Conservation (phyloP, 2,888 invertebrate genomes). For the Fragum sueziense region DNA sequence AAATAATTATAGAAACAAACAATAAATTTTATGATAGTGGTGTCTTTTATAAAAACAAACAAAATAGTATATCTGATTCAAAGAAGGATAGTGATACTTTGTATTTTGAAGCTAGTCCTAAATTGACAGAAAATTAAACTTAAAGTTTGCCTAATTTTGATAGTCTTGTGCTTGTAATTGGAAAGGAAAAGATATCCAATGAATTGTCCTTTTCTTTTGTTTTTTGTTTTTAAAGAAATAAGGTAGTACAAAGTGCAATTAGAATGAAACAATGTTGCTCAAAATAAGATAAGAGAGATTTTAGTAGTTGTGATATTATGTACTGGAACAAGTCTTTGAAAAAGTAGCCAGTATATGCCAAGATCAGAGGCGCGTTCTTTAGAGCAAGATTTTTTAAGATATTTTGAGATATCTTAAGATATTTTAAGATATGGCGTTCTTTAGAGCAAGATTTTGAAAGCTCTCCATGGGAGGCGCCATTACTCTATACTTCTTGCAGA, state of each 20-base stretch:
- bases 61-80: not conserved
- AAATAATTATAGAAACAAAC: not conserved
- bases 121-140: not conserved
- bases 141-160: not conserved
- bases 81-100: not conserved
- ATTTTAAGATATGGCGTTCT: too few relatives aligned
- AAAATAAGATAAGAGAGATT: not conserved
- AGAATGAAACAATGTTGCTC: not conserved
- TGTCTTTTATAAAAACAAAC: not conserved
- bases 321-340: too few relatives aligned
- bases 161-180: not conserved
- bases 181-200: not conserved
- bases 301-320: too few relatives aligned
- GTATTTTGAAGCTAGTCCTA: not conserved
- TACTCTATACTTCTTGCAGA: too few relatives aligned
- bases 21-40: not conserved
- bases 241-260: not conserved
- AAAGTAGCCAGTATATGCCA: too few relatives aligned
- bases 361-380: too few relatives aligned
- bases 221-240: not conserved
- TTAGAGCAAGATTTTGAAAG: too few relatives aligned
- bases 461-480: too few relatives aligned
- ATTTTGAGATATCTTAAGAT: too few relatives aligned
- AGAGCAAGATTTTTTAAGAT: too few relatives aligned
- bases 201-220: not conserved